phyloP scores from a whole-genome alignment of 2,113 vertebrate species.

The Indicator indicator region DNA sequence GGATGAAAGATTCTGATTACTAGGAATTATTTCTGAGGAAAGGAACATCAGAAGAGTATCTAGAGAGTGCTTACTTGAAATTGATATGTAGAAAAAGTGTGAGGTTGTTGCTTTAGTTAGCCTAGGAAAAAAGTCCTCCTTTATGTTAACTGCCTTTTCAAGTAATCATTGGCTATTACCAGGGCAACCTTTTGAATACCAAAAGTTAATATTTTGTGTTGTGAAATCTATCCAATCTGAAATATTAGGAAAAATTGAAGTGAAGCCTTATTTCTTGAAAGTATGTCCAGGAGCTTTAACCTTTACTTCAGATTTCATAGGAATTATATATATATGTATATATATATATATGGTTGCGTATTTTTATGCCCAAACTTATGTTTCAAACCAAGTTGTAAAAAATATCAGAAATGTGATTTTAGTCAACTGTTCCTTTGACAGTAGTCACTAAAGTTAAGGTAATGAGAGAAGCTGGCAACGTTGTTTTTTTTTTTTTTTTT shows the following conservation, averaged over 20 bases:
- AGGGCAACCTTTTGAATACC: neutral
- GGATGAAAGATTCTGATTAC: neutral
- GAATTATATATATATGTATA: slow-evolving; percentile 62
- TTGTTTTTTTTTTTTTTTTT: neutral
- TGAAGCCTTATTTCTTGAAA: slow-evolving; percentile 57
- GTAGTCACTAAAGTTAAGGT: neutral
- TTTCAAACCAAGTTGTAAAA: slow-evolving; percentile 25
- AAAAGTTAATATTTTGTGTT: slow-evolving; percentile 23
- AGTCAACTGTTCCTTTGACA: slow-evolving; percentile 36
- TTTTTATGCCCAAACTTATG: slow-evolving; percentile 2
- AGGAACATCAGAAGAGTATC: neutral
- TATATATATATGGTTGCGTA: slow-evolving; percentile 54
- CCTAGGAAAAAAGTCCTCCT: neutral
- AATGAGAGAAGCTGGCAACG: neutral
- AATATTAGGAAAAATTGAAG: slow-evolving; percentile 37
- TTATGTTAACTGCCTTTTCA: neutral
- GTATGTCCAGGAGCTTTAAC: slow-evolving; percentile 55
- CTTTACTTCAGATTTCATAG: slow-evolving; percentile 49
- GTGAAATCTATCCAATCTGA: neutral
- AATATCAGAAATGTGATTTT: slow-evolving; percentile 22
- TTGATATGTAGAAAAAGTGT: neutral
- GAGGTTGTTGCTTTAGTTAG: neutral
- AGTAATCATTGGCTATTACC: neutral
- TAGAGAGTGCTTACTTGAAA: neutral
- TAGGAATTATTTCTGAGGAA: neutral